Evolutionary conservation across 2,888 invertebrate species (phyloP), one percentile per base, ranked within the genome.

Genomic region (Trissolcus brochymenae): DNA sequence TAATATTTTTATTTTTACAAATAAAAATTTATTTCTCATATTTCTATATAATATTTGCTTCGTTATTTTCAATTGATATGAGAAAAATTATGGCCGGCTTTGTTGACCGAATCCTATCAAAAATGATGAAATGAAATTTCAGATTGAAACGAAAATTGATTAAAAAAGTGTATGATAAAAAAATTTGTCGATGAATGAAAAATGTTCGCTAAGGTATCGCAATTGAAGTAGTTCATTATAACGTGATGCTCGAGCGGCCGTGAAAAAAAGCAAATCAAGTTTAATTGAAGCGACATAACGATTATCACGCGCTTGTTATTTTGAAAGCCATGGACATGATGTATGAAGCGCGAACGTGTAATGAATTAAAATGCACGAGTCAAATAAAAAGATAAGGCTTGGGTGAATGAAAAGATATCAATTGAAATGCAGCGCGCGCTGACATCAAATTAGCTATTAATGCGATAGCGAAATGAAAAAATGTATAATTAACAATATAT

Each of bases 301-400:
- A 84, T 85, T 85, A 83, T 84, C 81, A 82, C 81, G 82, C 83
- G 81, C 82, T 83, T 82, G 79, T 81, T 82, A 82, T 82, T 83
- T 83, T 81, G 82, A 82, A 84, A 80, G 74, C 70, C 50, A 53
- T 50, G 60, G 62, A 9, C 9, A 66, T 78, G 70, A 73, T 77
- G 56, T 50, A 51, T 75, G 79, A 75, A 80, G 78, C 67, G 78
- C 81, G 78, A 82, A 81, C 75, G 66, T 60, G 65, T 50, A 64
- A 71, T 67, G 65, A 54, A 64, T 65, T 66, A 64, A 68, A 68
- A 68, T 65, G 51, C 51, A 55, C 49, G 60, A 65, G 16, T 71
- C 56, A 51, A 62, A 62, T 65, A 71, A 74, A 64, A 56, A 53
- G 57, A 59, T 54, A 49, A 57, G 35, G 35, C 17, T 68, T 49